Evolutionary conservation across 1,140 invertebrate species (phyloP).

Genomic region (Drosophila asahinai): DNA sequence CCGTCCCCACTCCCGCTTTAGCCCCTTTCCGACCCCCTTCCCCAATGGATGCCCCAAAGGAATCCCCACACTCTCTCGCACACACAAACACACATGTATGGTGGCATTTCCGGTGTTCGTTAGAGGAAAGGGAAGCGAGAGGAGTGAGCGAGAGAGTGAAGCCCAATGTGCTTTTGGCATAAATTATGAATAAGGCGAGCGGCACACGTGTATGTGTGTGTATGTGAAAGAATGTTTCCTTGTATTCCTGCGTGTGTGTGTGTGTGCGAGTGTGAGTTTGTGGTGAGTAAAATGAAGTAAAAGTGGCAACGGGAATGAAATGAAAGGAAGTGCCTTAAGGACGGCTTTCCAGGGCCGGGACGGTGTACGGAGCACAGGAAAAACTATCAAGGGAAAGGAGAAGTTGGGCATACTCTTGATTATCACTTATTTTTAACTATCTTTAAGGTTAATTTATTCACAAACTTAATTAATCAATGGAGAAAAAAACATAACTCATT

Average conservation of each 20-base stretch:
- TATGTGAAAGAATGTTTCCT: slow-evolving; percentile 16
- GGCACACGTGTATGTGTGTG: slow-evolving; percentile 54
- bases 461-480: background rate
- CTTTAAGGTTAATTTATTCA: no score
- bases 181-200: slow-evolving; percentile 80
- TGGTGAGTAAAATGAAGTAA: slow-evolving; percentile 78
- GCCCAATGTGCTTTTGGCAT: slow-evolving; percentile 79
- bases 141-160: slow-evolving; percentile 3
- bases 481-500: no score
- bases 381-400: slow-evolving; percentile 30
- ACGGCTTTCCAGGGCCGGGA: slow-evolving; percentile 14
- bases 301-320: slow-evolving; percentile 71
- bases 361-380: slow-evolving; percentile 5
- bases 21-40: slow-evolving; percentile 9
- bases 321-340: slow-evolving; percentile 76
- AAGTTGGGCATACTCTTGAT: slow-evolving; percentile 37
- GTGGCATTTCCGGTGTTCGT: slow-evolving; percentile 78
- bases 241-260: slow-evolving; percentile 23
- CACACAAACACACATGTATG: slow-evolving; percentile 49
- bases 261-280: slow-evolving; percentile 49
- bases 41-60: slow-evolving; percentile 71
- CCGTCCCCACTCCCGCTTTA: background rate
- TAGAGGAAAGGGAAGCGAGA: slow-evolving; percentile 51
- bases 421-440: background rate
- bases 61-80: slow-evolving; percentile 53